Conservation (phyloP, 2,888 invertebrate genomes). For the Pomacea canaliculata region DNA sequence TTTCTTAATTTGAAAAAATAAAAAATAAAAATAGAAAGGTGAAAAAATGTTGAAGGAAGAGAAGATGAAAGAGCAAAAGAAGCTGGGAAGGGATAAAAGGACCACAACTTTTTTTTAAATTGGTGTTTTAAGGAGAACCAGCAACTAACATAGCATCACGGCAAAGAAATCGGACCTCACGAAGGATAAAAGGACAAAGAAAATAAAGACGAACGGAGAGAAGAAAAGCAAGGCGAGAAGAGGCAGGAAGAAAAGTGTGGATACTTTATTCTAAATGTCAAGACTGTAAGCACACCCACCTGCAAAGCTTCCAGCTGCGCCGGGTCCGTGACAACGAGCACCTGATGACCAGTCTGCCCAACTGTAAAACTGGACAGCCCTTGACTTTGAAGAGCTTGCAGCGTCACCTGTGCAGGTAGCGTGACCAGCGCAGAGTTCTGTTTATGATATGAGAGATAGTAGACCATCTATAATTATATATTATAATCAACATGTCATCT, state of each 20-base stretch:
- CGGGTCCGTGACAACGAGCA: slow-evolving; percentile 64
- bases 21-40: too few species aligned
- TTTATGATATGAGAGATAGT: not conserved
- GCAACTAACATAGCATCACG: not conserved
- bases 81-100: too few species aligned
- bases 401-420: slow-evolving; percentile 27
- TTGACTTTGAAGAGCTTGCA: slow-evolving; percentile 44
- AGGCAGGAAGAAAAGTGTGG: too few species aligned
- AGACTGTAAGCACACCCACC: slow-evolving; percentile 30
- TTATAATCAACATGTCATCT: too few species aligned
- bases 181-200: not conserved
- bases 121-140: not conserved
- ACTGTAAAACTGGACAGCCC: slow-evolving; percentile 55
- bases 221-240: not conserved
- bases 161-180: not conserved
- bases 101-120: too few species aligned
- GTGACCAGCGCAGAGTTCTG: slow-evolving; percentile 25
- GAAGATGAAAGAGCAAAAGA: too few species aligned
- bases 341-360: slow-evolving; percentile 60
- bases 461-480: too few species aligned
- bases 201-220: not conserved
- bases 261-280: too few species aligned
- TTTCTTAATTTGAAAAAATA: too few species aligned
- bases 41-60: too few species aligned
- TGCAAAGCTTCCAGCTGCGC: slow-evolving; percentile 62